Evolutionary conservation across 2,888 invertebrate species (phyloP).

Genomic region (Julus scandinavius): DNA sequence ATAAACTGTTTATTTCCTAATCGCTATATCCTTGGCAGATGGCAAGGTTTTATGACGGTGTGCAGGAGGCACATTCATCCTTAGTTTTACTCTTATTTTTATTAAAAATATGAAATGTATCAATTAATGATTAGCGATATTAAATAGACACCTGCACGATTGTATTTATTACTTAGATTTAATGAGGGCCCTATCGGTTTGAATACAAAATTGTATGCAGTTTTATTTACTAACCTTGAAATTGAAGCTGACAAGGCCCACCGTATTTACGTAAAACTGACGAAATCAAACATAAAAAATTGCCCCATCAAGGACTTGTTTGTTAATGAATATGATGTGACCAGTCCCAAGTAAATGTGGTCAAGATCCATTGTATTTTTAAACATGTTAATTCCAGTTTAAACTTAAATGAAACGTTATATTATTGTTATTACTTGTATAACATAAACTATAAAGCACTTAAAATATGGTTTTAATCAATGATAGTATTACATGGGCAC

Average conservation of each 20-base stretch:
- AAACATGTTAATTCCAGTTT: too few species aligned
- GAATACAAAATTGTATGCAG: not conserved
- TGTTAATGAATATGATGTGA: not conserved
- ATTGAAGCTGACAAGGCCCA: not conserved
- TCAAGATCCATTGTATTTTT: too few species aligned
- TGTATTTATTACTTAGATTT: not conserved
- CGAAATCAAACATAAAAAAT: not conserved
- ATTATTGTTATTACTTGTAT: too few species aligned
- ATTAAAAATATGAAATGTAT: slow-evolving; percentile 26
- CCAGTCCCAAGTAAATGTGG: too few species aligned
- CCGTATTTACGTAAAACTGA: not conserved
- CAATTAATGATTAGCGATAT: not conserved
- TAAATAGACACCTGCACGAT: slow-evolving; percentile 31
- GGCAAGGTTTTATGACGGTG: slow-evolving; percentile 1
- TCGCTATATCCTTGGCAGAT: slow-evolving; percentile 30
- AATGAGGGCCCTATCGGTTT: slow-evolving; percentile 16
- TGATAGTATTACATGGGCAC: too few species aligned
- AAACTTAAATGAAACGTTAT: too few species aligned
- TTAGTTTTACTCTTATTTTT: not conserved
- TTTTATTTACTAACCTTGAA: not conserved
- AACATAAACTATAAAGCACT: too few species aligned
- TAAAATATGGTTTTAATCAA: too few species aligned
- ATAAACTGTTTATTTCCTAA: not conserved
- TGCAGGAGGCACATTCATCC: not conserved
- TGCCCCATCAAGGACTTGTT: not conserved